phyloP scores from a whole-genome alignment of 2,797 vertebrate species.

The Neosilurus hyrtlii region DNA sequence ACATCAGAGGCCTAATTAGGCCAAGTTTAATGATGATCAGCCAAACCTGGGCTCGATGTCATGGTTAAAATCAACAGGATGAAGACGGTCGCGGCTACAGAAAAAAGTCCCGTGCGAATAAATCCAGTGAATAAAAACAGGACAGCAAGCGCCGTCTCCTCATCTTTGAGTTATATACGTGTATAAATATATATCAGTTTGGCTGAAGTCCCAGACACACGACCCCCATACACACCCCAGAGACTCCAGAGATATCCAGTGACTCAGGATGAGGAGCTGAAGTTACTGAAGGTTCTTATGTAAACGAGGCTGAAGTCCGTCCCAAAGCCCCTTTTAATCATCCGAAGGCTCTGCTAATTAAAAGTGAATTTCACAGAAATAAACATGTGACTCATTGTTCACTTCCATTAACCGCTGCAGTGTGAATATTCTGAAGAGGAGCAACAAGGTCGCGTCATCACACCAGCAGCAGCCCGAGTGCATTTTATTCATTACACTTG shows the following conservation, averaged over 20 bases:
- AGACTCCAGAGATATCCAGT: not conserved
- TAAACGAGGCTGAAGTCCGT: not conserved
- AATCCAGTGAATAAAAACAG: conserved; percentile 54
- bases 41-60: conserved; percentile 55
- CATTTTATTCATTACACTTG: too few species aligned
- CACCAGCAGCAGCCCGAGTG: not conserved
- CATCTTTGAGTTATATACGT: conserved; percentile 6
- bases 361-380: not conserved
- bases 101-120: conserved; percentile 54
- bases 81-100: conserved; percentile 32
- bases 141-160: conserved; percentile 10
- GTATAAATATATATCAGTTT: conserved; percentile 7
- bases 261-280: not conserved
- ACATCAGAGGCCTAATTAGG: conserved; percentile 46
- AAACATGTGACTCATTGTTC: not conserved
- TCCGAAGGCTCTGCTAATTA: not conserved
- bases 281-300: not conserved
- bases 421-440: not conserved
- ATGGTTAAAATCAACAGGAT: conserved; percentile 61
- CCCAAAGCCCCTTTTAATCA: not conserved
- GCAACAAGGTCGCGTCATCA: not conserved
- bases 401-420: not conserved
- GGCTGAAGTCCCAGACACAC: conserved; percentile 21
- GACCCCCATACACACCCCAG: not conserved
- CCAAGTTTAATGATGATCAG: conserved; percentile 61